Percentiles rank a stretch among this genome's conserved stretches.
Evolutionary conservation across 2,888 invertebrate species (phyloP).

Genomic region (Tenthredo mesomela): DNA sequence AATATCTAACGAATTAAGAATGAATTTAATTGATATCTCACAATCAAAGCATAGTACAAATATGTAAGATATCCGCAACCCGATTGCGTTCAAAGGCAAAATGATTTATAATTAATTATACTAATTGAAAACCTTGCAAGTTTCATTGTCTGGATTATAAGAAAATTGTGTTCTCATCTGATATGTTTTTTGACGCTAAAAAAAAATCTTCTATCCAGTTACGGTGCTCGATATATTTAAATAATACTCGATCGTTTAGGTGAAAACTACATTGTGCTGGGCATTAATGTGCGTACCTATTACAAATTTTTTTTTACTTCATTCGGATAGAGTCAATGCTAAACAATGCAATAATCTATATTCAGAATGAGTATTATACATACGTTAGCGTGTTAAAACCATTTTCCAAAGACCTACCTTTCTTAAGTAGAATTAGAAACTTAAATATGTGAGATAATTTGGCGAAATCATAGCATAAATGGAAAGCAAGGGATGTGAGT

Average conservation of each 20-base stretch:
- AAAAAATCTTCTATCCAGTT: neutral
- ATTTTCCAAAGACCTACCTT: conserved; percentile 13
- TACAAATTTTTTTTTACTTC: neutral
- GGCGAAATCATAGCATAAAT: conserved; percentile 18
- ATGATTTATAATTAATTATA: neutral
- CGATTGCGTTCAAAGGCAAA: neutral
- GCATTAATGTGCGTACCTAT: neutral
- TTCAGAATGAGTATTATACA: neutral
- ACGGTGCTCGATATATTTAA: neutral
- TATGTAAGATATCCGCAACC: conserved; percentile 47
- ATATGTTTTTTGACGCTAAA: neutral
- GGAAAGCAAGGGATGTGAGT: conserved; percentile 26
- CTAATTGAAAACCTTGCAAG: neutral
- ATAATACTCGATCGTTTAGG: conserved; percentile 6
- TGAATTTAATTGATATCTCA: conserved; percentile 40
- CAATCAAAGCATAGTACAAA: conserved; percentile 52
- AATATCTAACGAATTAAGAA: conserved; percentile 30
- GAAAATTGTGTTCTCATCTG: neutral
- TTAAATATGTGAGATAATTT: conserved; percentile 28
- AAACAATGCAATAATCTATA: conserved; percentile 34
- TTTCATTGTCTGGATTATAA: neutral
- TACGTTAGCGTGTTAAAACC: conserved; percentile 22
- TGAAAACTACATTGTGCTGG: neutral
- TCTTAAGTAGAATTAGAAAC: conserved; percentile 34
- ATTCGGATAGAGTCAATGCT: conserved; percentile 26